Conservation (phyloP, 2,888 invertebrate genomes). For the Brenthis ino region DNA sequence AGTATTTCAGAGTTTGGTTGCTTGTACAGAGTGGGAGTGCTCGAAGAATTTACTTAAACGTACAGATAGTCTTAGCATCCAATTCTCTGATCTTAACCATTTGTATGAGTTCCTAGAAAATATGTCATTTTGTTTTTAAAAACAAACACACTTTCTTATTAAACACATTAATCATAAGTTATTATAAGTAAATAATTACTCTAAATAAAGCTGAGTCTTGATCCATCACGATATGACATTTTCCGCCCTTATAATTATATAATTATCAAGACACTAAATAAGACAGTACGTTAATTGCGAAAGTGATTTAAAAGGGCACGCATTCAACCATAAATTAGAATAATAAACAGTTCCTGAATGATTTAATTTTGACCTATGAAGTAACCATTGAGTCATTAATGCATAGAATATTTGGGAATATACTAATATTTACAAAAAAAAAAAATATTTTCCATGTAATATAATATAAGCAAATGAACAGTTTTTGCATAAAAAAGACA, state of each 20-base stretch:
- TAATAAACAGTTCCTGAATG: conserved; percentile 35
- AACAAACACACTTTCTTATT: too few relatives aligned
- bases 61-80: too few relatives aligned
- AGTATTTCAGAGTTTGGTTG: too few relatives aligned
- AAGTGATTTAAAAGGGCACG: conserved; percentile 33
- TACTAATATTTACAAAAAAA: background rate
- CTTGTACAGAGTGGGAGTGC: too few relatives aligned
- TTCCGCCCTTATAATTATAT: background rate
- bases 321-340: conserved; percentile 28
- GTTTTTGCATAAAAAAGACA: conserved; percentile 16
- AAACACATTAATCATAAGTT: too few relatives aligned
- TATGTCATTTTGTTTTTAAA: too few relatives aligned
- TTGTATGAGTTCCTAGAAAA: too few relatives aligned
- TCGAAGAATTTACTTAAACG: too few relatives aligned
- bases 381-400: conserved; percentile 39
- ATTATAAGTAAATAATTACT: too few relatives aligned
- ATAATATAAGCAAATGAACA: background rate
- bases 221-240: conserved; percentile 12
- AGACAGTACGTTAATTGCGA: conserved; percentile 6
- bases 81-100: too few relatives aligned
- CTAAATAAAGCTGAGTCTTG: background rate
- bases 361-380: conserved; percentile 48
- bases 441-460: background rate
- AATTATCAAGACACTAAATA: conserved; percentile 11
- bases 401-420: conserved; percentile 1